These are phyloP conservation scores for Characodon lateralis DNA, from an alignment of 2,797 vertebrate species.

Conservation along the genomic window DNA sequence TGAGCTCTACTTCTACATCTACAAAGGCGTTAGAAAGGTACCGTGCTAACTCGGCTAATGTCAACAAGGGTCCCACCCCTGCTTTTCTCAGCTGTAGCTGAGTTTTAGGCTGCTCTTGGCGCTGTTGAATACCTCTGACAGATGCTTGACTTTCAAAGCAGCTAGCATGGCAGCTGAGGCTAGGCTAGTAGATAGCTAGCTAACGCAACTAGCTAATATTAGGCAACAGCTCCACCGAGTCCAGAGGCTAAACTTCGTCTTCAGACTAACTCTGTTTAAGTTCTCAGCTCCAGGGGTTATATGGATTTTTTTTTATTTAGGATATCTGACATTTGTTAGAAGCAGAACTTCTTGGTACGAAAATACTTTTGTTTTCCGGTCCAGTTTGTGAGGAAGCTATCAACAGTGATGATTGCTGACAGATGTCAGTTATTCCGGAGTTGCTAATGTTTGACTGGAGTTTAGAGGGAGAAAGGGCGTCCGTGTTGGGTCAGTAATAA, in stretches of 20 bases:
- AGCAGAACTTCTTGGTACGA: slow-evolving; percentile 4
- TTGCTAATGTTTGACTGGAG: neutral
- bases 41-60: slow-evolving; percentile 52
- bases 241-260: slow-evolving; percentile 39
- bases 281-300: neutral
- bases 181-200: slow-evolving; percentile 52
- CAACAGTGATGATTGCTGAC: neutral
- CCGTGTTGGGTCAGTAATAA: neutral
- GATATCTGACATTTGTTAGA: neutral
- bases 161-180: slow-evolving; percentile 64
- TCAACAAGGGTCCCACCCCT: neutral
- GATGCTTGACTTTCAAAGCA: slow-evolving; percentile 70
- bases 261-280: slow-evolving; percentile 1
- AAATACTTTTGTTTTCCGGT: neutral
- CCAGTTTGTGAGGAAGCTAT: slow-evolving; percentile 26
- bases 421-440: neutral
- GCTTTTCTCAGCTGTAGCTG: neutral
- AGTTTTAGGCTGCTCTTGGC: neutral
- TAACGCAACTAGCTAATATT: slow-evolving; percentile 45
- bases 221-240: slow-evolving; percentile 44
- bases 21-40: slow-evolving; percentile 98
- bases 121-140: slow-evolving; percentile 28
- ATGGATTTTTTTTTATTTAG: neutral
- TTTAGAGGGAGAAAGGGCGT: neutral
- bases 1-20: slow-evolving; percentile 99